Percentiles rank a stretch among this genome's conserved stretches.
Evolutionary conservation across 1,140 invertebrate species (phyloP).

Genomic region (Wasmannia auropunctata): DNA sequence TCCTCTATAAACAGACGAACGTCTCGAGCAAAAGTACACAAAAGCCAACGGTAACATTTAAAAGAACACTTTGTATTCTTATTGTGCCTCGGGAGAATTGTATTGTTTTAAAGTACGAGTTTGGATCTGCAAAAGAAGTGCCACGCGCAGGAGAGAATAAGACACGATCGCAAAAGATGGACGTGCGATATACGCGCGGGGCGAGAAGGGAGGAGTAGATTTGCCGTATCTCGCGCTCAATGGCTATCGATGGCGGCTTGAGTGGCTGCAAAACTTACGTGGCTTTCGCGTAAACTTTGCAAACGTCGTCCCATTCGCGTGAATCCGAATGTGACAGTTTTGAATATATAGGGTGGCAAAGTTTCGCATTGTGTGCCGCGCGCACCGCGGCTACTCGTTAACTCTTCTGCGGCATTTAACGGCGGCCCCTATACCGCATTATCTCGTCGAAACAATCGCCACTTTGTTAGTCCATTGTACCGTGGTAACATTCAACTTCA

Average conservation of each 20-base stretch:
- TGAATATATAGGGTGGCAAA: constrained; percentile 53
- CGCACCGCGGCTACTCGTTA: constrained; percentile 32
- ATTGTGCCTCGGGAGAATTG: neutral
- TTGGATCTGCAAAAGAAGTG: neutral
- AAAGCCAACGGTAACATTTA: neutral
- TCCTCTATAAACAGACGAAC: neutral
- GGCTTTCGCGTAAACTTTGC: constrained; percentile 27
- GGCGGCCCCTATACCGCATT: constrained; percentile 24
- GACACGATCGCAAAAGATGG: neutral
- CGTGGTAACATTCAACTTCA: constrained; percentile 27
- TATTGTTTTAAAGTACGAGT: neutral
- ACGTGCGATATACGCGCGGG: neutral
- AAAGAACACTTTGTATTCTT: constrained; percentile 4
- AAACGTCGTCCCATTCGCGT: constrained; percentile 16
- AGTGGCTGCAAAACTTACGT: constrained; percentile 32
- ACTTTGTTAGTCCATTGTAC: constrained; percentile 46
- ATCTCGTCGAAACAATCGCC: constrained; percentile 50
- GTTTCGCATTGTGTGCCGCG: constrained; percentile 28
- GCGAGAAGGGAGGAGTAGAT: too few relatives aligned
- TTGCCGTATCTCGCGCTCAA: constrained; percentile 24
- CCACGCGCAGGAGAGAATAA: neutral
- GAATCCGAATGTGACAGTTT: constrained; percentile 58
- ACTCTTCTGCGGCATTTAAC: constrained; percentile 50
- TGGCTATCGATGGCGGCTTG: constrained; percentile 33
- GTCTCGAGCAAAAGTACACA: neutral